Evolutionary conservation across 2,888 invertebrate species (phyloP), one percentile per base, ranked within the genome.

Genomic region (Lasioglossum lativentre): DNA sequence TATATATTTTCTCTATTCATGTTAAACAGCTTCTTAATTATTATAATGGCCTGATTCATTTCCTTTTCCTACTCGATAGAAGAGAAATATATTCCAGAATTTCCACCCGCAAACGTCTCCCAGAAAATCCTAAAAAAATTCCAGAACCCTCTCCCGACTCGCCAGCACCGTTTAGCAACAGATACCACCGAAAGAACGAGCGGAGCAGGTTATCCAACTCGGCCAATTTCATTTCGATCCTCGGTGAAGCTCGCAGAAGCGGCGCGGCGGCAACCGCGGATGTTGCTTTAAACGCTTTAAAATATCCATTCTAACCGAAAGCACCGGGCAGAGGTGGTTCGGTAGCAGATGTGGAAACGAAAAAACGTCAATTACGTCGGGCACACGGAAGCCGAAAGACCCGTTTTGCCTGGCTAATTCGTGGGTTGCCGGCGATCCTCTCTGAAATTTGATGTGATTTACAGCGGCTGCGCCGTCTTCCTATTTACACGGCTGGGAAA

Each of bases 401-500:
- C 59, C 68, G 56, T 42, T 75, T 45, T 38, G 56, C 52, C 68
- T 38, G 34, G 73, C 72, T 80, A 85, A 85, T 83, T 83, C 68
- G 6, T 16, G 27, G 59, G 59, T 14, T 10, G 23, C 71, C 34
- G 63, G 77, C 75, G 63, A 72, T 82, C 72, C 63, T 27, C 52
- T 66, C 42, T 63, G 75, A 75, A 82, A 85, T 78, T 85, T 75
- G 63, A 78, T 66, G 78, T 75, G 75, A 83, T 78, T 83, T 83
- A 85, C 75, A 74, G n/a, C 12, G 47, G 63, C 70, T 45, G 74
- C 80, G 47, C 80, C 71, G 80, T 76, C 66, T 72, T 76, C 68
- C 82, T 86, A 78, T 88, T 86, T 88, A 86, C 82, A 78, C 86
- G 75, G 79, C 59, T 74, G 23, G 52, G 76, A 78, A 74, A 86